phyloP scores from a whole-genome alignment of 2,797 vertebrate species.

The Garrulus glandarius region DNA sequence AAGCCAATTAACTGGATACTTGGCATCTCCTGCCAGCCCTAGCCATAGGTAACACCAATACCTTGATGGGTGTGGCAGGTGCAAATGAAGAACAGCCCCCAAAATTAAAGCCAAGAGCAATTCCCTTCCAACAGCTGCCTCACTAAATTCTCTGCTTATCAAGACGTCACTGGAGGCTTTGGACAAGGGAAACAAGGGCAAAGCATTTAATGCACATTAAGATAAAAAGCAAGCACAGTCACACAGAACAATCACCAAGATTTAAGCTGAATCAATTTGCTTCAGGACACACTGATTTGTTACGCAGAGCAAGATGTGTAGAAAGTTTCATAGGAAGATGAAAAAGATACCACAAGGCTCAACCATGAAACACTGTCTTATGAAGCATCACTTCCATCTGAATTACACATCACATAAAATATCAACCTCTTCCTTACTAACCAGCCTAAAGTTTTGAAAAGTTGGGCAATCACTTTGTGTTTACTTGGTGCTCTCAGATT shows the following conservation, averaged over 20 bases:
- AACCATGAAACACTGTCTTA: not conserved
- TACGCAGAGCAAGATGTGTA: not conserved
- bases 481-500: not conserved
- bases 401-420: not conserved
- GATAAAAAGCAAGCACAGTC: not conserved
- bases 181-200: not conserved
- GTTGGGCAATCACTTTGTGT: not conserved
- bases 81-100: not conserved
- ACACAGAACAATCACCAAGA: not conserved
- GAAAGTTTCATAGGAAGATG: not conserved
- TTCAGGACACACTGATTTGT: not conserved
- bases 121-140: not conserved
- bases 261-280: not conserved
- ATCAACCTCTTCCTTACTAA: not conserved
- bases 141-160: not conserved
- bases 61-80: not conserved
- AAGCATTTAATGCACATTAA: not conserved
- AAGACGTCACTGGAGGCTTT: not conserved
- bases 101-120: not conserved
- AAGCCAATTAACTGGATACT: not conserved
- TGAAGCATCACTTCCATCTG: not conserved
- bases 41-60: fast-evolving
- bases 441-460: not conserved
- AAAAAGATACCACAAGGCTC: not conserved
- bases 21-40: not conserved